Percentiles rank a stretch among this genome's conserved stretches.
phyloP scores from a whole-genome alignment of 2,113 vertebrate species.

The Rhynchomys soricoides region DNA sequence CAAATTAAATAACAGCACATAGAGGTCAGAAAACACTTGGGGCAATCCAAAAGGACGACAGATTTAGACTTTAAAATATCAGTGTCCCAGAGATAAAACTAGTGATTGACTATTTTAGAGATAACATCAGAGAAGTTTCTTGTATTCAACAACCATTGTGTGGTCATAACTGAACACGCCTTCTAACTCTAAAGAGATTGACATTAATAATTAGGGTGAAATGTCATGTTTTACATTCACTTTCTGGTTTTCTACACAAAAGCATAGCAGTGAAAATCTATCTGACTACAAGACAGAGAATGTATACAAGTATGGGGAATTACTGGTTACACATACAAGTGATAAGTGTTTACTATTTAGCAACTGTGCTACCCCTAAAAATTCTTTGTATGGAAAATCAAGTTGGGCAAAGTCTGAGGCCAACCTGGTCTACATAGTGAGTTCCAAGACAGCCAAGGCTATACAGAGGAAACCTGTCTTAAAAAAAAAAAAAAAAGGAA shows the following conservation, averaged over 20 bases:
- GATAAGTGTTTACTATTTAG: background rate
- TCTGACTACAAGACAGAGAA: constrained; percentile 8
- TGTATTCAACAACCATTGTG: background rate
- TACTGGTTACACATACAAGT: background rate
- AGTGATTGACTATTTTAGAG: background rate
- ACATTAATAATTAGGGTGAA: constrained; percentile 29
- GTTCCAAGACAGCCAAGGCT: background rate
- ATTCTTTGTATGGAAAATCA: background rate
- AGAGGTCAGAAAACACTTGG: background rate
- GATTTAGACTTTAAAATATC: background rate
- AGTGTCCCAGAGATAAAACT: background rate
- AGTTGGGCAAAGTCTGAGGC: background rate
- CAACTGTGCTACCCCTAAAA: background rate
- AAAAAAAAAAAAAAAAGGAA: background rate
- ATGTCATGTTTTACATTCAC: background rate
- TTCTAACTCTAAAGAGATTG: background rate
- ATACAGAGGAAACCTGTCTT: background rate
- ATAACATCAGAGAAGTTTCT: background rate
- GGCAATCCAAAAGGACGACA: background rate
- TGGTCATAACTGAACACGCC: background rate
- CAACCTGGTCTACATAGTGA: background rate
- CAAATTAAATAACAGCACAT: constrained; percentile 23
- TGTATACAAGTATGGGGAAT: constrained; percentile 16
- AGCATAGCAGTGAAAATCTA: background rate
- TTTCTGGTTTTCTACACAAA: constrained; percentile 2